Base-by-base conservation (phyloP, 2,113 vertebrate genomes). In the Percina caprodes region DNA sequence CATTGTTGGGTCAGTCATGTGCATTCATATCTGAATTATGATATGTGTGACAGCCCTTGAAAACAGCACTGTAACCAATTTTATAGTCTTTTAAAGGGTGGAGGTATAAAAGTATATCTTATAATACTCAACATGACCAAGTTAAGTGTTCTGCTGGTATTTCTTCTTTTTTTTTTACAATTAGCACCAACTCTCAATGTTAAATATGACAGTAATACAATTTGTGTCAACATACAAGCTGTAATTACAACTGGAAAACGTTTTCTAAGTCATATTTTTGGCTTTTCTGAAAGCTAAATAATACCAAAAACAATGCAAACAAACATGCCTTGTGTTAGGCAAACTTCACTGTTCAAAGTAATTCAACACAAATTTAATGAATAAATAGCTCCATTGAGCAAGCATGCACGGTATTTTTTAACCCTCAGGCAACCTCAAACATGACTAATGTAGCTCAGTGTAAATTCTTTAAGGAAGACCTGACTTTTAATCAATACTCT, bases 21-120 rank as follows among this genome's bases (percentile, higher is more conserved):
- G 60, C 75, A 62, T 14, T 71, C n/a, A 21, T 24, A 65, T 48
- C 39, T 67, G 55, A 81, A 56, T 46, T 14, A 30, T 1, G 15
- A 35, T 46, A n/a, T 49, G 23, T 52, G 39, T 65, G 61, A 72
- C 77, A 52, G 61, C 58, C 48, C 68, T 68, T 54, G 4, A 63
- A 69, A 58, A 7, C 30, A 49, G 3, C 51, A 14, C 6, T 33
- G n/a, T 19, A 9, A 51, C 56, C 59, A 61, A 66, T 16, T 56
- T 30, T 12, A 35, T n/a, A 30, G 26, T 52, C 49, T 21, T 24
- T 55, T 73, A 18, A 52, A 35, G 7, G 7, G 49, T 13, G 16
- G 42, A 69, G 59, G 16, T 60, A 21, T 75, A 61, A 45, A 80
- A 52, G 52, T 46, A 55, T 23, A 59, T 65, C 16, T 26, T 23